Conservation (phyloP, 2,888 invertebrate species). For the Mythimna impura region DNA sequence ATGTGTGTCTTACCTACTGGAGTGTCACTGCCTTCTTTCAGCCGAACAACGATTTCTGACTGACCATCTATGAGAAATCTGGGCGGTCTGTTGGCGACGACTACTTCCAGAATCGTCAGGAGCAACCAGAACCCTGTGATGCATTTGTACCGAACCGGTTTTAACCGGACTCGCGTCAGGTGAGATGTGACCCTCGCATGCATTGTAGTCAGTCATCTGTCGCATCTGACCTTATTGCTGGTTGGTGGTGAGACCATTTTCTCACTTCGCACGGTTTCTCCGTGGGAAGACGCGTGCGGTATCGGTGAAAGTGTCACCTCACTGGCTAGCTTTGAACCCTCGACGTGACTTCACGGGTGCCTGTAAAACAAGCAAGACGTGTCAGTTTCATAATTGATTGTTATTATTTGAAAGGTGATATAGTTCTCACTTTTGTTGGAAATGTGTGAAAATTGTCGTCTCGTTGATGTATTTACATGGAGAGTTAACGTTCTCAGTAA, state of each 20-base stretch:
- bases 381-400: slow-evolving; percentile 71
- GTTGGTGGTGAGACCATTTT: slow-evolving; percentile 82
- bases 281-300: slow-evolving; percentile 77
- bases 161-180: slow-evolving; percentile 85
- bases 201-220: slow-evolving; percentile 83
- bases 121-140: slow-evolving; percentile 70
- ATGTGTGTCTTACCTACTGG: slow-evolving; percentile 92
- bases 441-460: slow-evolving; percentile 40
- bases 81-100: slow-evolving; percentile 94
- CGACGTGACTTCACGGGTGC: slow-evolving; percentile 75
- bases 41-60: slow-evolving; percentile 96
- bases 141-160: slow-evolving; percentile 72
- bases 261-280: slow-evolving; percentile 87
- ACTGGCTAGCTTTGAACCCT: slow-evolving; percentile 77
- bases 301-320: slow-evolving; percentile 86
- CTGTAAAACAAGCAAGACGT: slow-evolving; percentile 81
- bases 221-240: slow-evolving; percentile 76
- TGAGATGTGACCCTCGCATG: slow-evolving; percentile 72
- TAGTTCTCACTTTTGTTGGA: slow-evolving; percentile 38
- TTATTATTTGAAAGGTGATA: slow-evolving; percentile 73
- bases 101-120: slow-evolving; percentile 70
- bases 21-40: slow-evolving; percentile 96
- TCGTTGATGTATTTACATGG: slow-evolving; percentile 29
- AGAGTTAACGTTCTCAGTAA: slow-evolving; percentile 17
- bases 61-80: slow-evolving; percentile 96